Evolutionary conservation across 2,797 vertebrate genomes (phyloP), one percentile per base, ranked within the genome.

Genomic region (Enoplosus armatus): DNA sequence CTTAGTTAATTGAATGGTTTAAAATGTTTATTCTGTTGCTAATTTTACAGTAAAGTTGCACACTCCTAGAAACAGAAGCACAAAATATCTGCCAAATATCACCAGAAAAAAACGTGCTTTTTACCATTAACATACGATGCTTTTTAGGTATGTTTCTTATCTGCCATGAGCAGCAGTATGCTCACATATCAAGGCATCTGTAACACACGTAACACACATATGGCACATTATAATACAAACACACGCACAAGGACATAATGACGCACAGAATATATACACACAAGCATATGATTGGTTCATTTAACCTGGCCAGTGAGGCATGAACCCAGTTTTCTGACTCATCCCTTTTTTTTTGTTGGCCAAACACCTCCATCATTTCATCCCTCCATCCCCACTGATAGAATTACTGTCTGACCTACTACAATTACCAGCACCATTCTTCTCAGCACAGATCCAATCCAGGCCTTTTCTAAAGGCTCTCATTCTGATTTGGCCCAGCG

Each of bases 401-500:
- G 77, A 91, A 90, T 92, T 81, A 90, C 87, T 63, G 64, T 80
- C 72, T 85, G 77, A 80, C 80, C 84, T 77, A 37, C 84, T 83
- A 72, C 77, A 62, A 71, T 89, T 91, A 90, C 83, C 64, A 66
- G 51, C 65, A 59, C 72, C 55, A 85, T 92, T 89, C 80, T 86
- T 87, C 82, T 80, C 66, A 55, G 62, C 66, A 79, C 54, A 45
- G 39, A 85, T 82, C 67, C 80, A 87, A 82, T 77, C 82, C 83
- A 47, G 61, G 12, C 45, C 33, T 67, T 87, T 78, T 85, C 72
- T 82, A 68, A 85, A 81, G 62, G 50, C 48, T 62, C 64, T 77
- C 24, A 18, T 80, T 87, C 48, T 84, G 82, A 80, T 76, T 72
- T 65, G 66, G 64, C 60, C 68, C 66, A 58, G 59, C 37, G 51